Percentiles rank a stretch among this genome's conserved stretches.
phyloP scores from a whole-genome alignment of 2,888 invertebrate species.

The Blastobasis adustella region DNA sequence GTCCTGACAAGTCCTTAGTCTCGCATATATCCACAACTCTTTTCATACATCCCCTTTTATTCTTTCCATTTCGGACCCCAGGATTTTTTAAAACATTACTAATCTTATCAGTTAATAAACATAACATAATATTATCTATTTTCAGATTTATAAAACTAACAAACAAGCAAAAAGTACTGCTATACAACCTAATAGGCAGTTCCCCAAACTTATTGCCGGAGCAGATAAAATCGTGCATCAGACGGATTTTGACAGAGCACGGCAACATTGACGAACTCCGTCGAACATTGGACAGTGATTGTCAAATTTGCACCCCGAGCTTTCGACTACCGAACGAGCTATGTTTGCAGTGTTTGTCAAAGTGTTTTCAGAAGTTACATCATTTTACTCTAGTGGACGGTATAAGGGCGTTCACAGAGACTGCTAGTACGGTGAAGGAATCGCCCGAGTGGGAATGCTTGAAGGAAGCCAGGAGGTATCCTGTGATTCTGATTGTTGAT shows the following conservation, averaged over 20 bases:
- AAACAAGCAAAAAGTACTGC: conserved; percentile 46
- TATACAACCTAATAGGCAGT: conserved; percentile 57
- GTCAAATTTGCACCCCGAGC: conserved; percentile 37
- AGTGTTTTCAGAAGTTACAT: conserved; percentile 47
- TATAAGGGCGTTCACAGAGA: conserved; percentile 53
- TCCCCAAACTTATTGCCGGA: conserved; percentile 39
- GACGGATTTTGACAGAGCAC: conserved; percentile 54
- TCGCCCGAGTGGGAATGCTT: conserved; percentile 47
- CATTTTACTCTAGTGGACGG: conserved; percentile 51
- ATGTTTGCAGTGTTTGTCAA: conserved; percentile 52
- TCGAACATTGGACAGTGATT: conserved; percentile 27
- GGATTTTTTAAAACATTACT: too few relatives aligned
- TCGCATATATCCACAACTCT: too few relatives aligned
- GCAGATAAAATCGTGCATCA: conserved; percentile 50
- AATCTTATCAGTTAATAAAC: too few relatives aligned
- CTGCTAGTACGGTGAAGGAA: conserved; percentile 48
- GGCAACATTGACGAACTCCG: conserved; percentile 42
- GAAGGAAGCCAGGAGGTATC: conserved; percentile 67
- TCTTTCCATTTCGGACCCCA: too few relatives aligned
- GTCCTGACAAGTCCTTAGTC: too few relatives aligned
- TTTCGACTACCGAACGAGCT: conserved; percentile 42
- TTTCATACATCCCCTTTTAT: too few relatives aligned
- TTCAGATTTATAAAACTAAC: conserved; percentile 50
- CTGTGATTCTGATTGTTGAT: conserved; percentile 80
- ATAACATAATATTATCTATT: conserved; percentile 8